Evolutionary conservation across 2,888 invertebrate genomes (phyloP), one percentile per base, ranked within the genome.

Genomic region (Margaritifera margaritifera): DNA sequence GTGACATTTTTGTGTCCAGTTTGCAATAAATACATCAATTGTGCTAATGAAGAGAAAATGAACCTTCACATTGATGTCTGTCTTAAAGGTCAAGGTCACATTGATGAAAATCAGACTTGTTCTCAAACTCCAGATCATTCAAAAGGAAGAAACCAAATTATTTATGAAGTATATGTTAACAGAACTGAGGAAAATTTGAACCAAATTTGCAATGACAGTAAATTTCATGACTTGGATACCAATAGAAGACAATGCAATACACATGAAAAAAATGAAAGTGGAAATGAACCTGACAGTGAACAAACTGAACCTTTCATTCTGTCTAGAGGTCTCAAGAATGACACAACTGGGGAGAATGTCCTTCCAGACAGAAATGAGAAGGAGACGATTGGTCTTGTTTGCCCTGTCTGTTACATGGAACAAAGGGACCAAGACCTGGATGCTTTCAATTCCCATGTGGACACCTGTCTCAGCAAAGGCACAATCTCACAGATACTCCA

Each of bases 391-490:
- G 18, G 15, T 57, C 57, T 72, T 11, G 74, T 78, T 8, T 87
- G 87, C 75, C 87, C 87, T 42, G 71, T 86, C 11, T 87, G 87
- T 79, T 76, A 82, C 50, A 73, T 80, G 59, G 79, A 80, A 63
- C 81, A 84, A 68, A 69, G 69, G 19, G 72, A 77, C 25, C 76
- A 73, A 50, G 74, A 77, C 56, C 71, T 87, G 56, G 79, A 78
- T 25, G 71, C 63, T 6, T 85, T 87, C 61, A 88, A 87, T 69
- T 64, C 72, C 42, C 88, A 88, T 75, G 82, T 88, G 8, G 88
- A 88, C 62, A 58, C 76, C 11, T 88, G 88, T 75, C 81, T 88
- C 22, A 87, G 81, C 66, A 74, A 80, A 51, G 77, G 76, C 22
- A 75, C 84, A 55, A 85, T 87, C 63, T 74, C 80, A 52, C 75